Evolutionary conservation across 2,797 vertebrate species (phyloP).

Genomic region (Notamacropus eugenii): DNA sequence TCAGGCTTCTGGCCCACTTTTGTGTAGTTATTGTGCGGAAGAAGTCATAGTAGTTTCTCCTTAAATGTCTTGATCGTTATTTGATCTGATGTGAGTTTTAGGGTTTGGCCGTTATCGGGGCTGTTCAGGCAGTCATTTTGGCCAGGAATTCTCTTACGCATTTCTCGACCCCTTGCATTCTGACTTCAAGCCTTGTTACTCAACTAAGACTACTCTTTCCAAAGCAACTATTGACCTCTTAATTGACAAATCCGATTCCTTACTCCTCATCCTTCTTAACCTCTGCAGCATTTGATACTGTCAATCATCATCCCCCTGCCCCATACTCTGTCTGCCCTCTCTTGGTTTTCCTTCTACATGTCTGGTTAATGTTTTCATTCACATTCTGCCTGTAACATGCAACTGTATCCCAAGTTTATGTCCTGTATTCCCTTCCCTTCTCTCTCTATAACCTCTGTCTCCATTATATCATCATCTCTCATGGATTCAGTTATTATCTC

Average conservation of each 20-base stretch:
- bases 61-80: neutral
- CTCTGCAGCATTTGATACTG: neutral
- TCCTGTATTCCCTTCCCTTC: neutral
- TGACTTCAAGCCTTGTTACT: neutral
- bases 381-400: neutral
- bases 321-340: neutral
- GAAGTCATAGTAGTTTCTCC: neutral
- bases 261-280: neutral
- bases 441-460: neutral
- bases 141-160: neutral
- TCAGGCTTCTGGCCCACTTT: neutral
- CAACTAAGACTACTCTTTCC: neutral
- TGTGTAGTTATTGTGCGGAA: neutral
- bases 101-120: neutral
- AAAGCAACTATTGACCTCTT: neutral
- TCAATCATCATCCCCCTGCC: neutral
- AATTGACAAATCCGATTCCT: neutral
- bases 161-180: neutral
- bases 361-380: neutral
- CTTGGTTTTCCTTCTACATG: neutral
- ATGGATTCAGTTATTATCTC: neutral
- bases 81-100: neutral
- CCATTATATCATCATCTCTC: neutral
- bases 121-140: neutral
- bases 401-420: neutral